Percentiles rank a stretch among this genome's conserved stretches.
Evolutionary conservation across 2,888 invertebrate species (phyloP).

Genomic region (Pyrrhosoma nymphula): DNA sequence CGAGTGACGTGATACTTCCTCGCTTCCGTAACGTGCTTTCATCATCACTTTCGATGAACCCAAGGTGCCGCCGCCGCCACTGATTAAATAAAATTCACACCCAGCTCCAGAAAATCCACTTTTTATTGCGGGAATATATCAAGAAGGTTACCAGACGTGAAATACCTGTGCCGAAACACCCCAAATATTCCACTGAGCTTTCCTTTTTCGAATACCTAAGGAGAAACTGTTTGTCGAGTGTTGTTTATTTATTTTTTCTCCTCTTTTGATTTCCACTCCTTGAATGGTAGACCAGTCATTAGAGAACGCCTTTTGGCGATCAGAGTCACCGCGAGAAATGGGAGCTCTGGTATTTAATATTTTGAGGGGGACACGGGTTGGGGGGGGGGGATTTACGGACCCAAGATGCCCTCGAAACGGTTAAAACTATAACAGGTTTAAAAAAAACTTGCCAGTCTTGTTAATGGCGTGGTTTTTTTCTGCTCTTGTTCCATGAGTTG

Average conservation of each 20-base stretch:
- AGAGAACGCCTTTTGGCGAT: background rate
- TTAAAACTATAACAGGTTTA: background rate
- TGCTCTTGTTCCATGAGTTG: background rate
- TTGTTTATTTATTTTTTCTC: too few species aligned
- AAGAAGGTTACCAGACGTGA: conserved; percentile 18
- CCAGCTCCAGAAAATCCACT: background rate
- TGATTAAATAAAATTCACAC: background rate
- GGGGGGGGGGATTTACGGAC: background rate
- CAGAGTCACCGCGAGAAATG: background rate
- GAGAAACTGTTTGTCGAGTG: background rate
- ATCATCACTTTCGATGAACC: background rate
- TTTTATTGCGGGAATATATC: background rate
- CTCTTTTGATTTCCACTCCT: background rate
- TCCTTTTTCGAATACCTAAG: conserved; percentile 18
- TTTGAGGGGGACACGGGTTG: background rate
- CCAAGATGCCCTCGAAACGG: background rate
- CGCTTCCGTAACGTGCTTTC: background rate
- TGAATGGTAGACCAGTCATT: background rate
- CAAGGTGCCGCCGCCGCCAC: background rate
- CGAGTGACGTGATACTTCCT: background rate
- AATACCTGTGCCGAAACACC: conserved; percentile 18
- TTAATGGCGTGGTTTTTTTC: background rate
- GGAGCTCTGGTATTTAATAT: background rate
- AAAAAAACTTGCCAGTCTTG: background rate
- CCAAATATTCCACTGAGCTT: background rate